Evolutionary conservation across 2,113 vertebrate species (phyloP).

Genomic region (Casuarius casuarius): DNA sequence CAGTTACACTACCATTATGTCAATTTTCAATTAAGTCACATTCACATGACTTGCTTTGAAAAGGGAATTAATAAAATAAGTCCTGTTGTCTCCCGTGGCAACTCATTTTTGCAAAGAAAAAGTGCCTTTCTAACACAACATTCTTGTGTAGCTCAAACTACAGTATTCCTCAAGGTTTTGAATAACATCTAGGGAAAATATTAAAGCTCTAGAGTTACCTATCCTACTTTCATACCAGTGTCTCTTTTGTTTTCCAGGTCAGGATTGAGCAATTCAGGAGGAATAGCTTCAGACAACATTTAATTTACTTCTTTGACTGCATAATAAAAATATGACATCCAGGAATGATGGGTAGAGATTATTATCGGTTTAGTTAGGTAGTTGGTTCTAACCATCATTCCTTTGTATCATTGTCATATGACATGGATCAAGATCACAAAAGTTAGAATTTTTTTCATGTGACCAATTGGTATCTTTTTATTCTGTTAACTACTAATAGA

Average conservation of each 20-base stretch:
- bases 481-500: neutral
- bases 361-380: neutral
- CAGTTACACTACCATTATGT: neutral
- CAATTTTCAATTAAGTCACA: neutral
- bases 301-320: neutral
- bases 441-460: neutral
- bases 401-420: neutral
- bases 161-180: neutral
- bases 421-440: neutral
- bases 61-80: neutral
- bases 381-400: neutral
- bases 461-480: neutral
- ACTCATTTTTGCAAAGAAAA: neutral
- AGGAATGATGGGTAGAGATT: neutral
- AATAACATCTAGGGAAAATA: constrained; percentile 9
- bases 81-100: neutral
- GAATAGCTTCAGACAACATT: neutral
- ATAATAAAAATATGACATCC: neutral
- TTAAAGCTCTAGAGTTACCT: neutral
- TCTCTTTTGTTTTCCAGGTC: neutral
- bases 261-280: neutral
- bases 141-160: neutral
- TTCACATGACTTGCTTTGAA: neutral
- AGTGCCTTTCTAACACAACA: neutral
- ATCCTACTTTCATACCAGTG: neutral